A percentile compares a stretch with the other conserved stretches of the same genome.
These are phyloP conservation scores for Drosophila falleni DNA, from an alignment of 2,888 invertebrate species.

Conservation along the genomic window DNA sequence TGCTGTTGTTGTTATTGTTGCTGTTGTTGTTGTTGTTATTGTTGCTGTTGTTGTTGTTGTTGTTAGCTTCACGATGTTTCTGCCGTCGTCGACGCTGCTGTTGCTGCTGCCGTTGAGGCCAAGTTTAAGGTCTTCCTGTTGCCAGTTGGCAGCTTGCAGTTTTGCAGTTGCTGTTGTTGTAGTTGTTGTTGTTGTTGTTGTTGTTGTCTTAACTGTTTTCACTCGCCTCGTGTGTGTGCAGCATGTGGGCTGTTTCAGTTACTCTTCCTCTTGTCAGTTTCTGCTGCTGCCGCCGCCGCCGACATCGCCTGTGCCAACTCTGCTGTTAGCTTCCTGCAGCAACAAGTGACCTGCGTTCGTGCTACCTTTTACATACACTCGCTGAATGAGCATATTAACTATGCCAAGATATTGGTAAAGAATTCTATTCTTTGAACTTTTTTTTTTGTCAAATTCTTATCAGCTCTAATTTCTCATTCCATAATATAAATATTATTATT, in stretches of 20 bases:
- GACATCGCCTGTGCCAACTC: constrained; percentile 40
- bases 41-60: constrained; percentile 71
- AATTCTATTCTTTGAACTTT: too few species aligned
- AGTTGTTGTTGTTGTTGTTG: constrained; percentile 22
- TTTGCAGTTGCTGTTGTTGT: constrained; percentile 30
- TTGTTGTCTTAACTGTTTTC: constrained; percentile 77
- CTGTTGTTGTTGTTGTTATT: constrained; percentile 37
- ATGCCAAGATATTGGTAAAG: background rate
- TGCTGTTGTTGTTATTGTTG: constrained; percentile 42
- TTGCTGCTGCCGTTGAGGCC: constrained; percentile 74
- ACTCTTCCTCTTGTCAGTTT: constrained; percentile 57
- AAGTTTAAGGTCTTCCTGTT: constrained; percentile 81
- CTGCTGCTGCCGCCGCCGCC: constrained; percentile 7
- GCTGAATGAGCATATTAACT: constrained; percentile 8
- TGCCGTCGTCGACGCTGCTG: constrained; percentile 42
- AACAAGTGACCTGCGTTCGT: constrained; percentile 73
- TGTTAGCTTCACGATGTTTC: constrained; percentile 70
- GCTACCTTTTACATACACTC: constrained; percentile 65
- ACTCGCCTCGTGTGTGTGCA: constrained; percentile 68
- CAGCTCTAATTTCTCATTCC: too few species aligned
- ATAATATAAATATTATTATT: too few species aligned
- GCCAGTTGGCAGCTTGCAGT: constrained; percentile 61
- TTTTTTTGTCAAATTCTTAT: too few species aligned
- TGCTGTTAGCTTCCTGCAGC: constrained; percentile 53
- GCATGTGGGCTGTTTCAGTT: constrained; percentile 74